A percentile compares a stretch with the other conserved stretches of the same genome.
These are phyloP conservation scores for Takifugu bimaculatus DNA, from an alignment of 2,113 vertebrate species.

Conservation along the genomic window DNA sequence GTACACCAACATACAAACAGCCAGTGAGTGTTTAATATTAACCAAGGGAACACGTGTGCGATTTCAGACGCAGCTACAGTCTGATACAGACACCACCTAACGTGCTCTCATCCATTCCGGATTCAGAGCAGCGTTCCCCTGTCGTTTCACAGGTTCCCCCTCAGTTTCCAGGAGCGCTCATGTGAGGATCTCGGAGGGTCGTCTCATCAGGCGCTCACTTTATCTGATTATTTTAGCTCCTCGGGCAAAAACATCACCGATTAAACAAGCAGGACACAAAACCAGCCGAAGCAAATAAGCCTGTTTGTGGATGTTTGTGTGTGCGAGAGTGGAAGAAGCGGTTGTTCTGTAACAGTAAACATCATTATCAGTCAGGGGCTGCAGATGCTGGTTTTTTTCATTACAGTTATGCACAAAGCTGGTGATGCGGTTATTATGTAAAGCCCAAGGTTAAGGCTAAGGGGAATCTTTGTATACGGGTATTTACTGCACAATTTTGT, in stretches of 20 bases:
- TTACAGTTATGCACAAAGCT: constrained; percentile 25
- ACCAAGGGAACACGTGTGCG: no score
- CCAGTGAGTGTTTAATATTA: no score
- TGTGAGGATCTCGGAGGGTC: background rate
- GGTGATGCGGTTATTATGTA: constrained; percentile 48
- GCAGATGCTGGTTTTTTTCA: constrained; percentile 27
- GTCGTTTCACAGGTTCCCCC: background rate
- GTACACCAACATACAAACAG: no score
- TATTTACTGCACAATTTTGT: constrained; percentile 55
- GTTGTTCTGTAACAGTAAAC: constrained; percentile 34
- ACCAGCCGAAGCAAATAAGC: constrained; percentile 24
- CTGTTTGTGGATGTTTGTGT: constrained; percentile 8
- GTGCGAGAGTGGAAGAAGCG: constrained; percentile 1
- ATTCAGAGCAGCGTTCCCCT: background rate
- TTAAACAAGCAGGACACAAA: constrained; percentile 35
- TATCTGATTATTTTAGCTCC: constrained; percentile 32
- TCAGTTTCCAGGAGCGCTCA: constrained; percentile 7
- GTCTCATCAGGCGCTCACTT: constrained; percentile 8
- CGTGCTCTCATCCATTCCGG: no score
- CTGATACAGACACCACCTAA: no score
- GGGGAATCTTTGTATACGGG: constrained; percentile 43
- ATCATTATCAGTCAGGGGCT: constrained; percentile 36
- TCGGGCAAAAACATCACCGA: constrained; percentile 26
- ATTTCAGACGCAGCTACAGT: no score
- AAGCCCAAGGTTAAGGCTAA: constrained; percentile 39